These are phyloP conservation scores for Heliconius hermathena DNA, from an alignment of 1,140 invertebrate species.

Conservation along the genomic window DNA sequence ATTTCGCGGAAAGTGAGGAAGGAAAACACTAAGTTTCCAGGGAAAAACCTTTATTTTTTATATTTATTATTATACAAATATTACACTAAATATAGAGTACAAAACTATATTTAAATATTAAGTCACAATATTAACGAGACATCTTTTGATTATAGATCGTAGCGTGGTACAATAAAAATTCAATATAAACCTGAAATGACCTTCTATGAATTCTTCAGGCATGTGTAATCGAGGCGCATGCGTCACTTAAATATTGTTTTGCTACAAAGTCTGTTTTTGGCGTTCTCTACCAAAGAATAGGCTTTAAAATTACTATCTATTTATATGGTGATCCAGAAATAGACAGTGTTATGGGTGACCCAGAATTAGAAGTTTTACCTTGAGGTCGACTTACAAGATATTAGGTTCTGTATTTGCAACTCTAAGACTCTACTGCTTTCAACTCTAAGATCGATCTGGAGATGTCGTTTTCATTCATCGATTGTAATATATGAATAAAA, in stretches of 20 bases:
- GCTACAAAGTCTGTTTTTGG: constrained; percentile 38
- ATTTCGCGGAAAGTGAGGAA: too few species aligned
- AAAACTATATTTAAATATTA: neutral
- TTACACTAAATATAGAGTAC: neutral
- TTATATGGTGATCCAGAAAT: neutral
- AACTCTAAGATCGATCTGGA: too few species aligned
- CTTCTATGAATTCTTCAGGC: constrained; percentile 42
- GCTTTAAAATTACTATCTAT: constrained; percentile 3
- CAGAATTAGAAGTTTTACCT: neutral
- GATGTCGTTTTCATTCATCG: too few species aligned
- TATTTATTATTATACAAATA: too few species aligned
- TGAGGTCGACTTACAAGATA: too few species aligned
- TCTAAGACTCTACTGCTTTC: too few species aligned
- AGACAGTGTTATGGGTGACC: neutral
- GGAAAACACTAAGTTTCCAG: too few species aligned
- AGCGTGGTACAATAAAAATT: constrained; percentile 25
- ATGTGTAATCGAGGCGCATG: constrained; percentile 47
- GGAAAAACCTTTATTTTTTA: too few species aligned
- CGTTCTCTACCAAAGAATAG: constrained; percentile 34
- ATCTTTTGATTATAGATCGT: neutral
- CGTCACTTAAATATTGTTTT: constrained; percentile 45
- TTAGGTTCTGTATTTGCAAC: too few species aligned
- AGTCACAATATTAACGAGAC: neutral
- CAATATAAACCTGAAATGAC: constrained; percentile 41
- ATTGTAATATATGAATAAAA: too few species aligned